Evolutionary conservation across 2,888 invertebrate species (phyloP), one percentile per base, ranked within the genome.

Genomic region (Tubulanus polymorphus): DNA sequence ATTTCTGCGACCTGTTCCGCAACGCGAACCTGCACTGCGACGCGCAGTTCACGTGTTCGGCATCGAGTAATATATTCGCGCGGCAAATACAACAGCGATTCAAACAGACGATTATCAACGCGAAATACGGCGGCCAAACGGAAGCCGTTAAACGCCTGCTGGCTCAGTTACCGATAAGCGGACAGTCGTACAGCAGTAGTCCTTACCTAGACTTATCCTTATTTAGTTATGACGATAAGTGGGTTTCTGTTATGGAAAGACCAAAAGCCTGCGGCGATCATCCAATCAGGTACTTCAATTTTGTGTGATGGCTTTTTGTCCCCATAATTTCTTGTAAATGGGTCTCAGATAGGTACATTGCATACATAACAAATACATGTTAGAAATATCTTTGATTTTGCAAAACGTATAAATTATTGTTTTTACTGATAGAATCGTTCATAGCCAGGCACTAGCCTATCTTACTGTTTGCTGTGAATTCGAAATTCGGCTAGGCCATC

Each of bases 191-290:
- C 73, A 90, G 91, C 64, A 87, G 89, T 55, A 91, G 93, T 35
- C 96, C 95, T 0, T 96, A 95, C 79, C 83, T 96, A 54, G 95
- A 96, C 80, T 83, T 91, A 63, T 88, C 90, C 1, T 81, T 95
- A 26, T 96, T 94, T 77, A 91, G 89, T 74, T 96, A 95, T 72
- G 95, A 96, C 72, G 94, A 95, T 75, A 93, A 93, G 78, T 91
- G 91, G 88, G 90, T 96, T 0, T 94, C 95, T 0, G 88, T 91
- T 47, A 88, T 95, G 88, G 95, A 96, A 80, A 83, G 95, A 55
- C 96, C 96, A 0, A 95, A 93, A 80, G 88, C 90, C 27, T 92
- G 91, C 79, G 90, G 90, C 54, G 91, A 93, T 80, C 89, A 90
- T 78, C 93, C 95, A 0, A 93, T 96, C 67, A 84, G 91, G 89